Conservation (phyloP, 2,797 vertebrate species). For the Neosilurus mollespiculum region DNA sequence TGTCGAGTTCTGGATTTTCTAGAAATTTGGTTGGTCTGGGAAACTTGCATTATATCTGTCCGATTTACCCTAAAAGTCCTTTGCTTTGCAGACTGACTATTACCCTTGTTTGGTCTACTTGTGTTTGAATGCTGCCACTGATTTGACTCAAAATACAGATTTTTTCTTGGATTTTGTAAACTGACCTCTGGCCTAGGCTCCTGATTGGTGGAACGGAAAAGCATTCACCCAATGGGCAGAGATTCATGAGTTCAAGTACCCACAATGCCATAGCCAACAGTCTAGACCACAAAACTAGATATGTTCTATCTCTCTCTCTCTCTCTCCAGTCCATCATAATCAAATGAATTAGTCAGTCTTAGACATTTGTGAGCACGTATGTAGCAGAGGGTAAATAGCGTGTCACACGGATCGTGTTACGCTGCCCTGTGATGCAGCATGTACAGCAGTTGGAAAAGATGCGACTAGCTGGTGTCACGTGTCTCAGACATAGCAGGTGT, state of each 20-base stretch:
- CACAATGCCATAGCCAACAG: not conserved
- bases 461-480: not conserved
- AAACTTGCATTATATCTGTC: not conserved
- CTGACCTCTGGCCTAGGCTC: not conserved
- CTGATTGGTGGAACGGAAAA: not conserved
- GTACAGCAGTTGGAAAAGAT: slow-evolving; percentile 1
- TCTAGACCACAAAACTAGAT: not conserved
- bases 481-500: not conserved
- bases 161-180: not conserved
- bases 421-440: not conserved
- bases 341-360: not conserved
- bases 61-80: not conserved
- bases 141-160: not conserved
- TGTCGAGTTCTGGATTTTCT: not conserved
- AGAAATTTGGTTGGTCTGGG: not conserved
- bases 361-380: not conserved
- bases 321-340: not conserved
- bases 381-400: not conserved
- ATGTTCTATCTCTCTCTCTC: not conserved
- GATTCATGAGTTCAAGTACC: not conserved
- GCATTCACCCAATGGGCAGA: not conserved
- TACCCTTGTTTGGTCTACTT: not conserved
- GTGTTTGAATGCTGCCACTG: not conserved
- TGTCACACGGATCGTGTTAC: not conserved
- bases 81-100: not conserved